Percentiles rank a stretch among this genome's conserved stretches.
These are phyloP conservation scores for Sorex araneus DNA, from an alignment of 2,113 vertebrate species.

Conservation along the genomic window DNA sequence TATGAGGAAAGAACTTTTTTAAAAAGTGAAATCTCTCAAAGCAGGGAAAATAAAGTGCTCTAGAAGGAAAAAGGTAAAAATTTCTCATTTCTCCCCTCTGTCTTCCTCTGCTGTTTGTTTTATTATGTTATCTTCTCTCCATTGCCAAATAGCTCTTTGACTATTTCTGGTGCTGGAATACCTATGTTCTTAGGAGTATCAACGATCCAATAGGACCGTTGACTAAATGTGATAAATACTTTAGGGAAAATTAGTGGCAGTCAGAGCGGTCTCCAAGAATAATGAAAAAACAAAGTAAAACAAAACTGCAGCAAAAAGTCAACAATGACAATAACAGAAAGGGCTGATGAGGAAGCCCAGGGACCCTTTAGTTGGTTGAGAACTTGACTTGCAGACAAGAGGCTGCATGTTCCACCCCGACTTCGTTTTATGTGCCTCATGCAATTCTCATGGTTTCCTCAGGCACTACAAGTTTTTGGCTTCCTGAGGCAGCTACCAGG, in stretches of 20 bases:
- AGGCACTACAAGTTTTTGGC: no score
- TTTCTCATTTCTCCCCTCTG: background rate
- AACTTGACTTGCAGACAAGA: no score
- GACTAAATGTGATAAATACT: no score
- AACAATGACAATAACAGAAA: background rate
- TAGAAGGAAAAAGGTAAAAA: background rate
- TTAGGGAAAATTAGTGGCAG: background rate
- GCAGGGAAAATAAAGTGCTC: background rate
- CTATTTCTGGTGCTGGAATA: background rate
- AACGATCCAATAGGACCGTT: background rate
- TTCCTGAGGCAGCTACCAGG: no score
- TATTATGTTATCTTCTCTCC: no score
- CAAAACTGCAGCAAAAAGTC: background rate
- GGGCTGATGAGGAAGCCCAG: no score
- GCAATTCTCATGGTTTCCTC: no score
- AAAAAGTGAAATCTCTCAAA: background rate
- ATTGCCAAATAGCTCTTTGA: background rate
- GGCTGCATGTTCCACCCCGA: no score
- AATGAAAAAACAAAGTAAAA: background rate
- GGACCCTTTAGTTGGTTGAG: no score
- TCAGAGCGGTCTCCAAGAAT: no score
- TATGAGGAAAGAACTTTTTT: background rate
- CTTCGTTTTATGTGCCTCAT: no score
- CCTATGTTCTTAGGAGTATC: fast-evolving
- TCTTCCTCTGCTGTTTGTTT: background rate